These are phyloP conservation scores for Callimorpha dominula DNA, from an alignment of 2,888 invertebrate species.

Conservation along the genomic window DNA sequence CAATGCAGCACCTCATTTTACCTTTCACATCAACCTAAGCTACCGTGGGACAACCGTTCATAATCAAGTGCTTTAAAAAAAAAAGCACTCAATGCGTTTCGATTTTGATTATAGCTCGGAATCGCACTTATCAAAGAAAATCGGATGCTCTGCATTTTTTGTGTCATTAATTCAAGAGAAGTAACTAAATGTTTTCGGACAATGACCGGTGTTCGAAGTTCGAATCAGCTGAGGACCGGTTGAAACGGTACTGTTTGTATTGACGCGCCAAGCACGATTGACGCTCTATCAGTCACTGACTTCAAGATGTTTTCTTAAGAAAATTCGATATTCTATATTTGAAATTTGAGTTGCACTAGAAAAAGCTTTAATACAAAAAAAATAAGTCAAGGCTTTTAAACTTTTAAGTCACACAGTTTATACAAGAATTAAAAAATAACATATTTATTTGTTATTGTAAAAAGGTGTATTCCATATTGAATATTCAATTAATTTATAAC, in stretches of 20 bases:
- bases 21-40: constrained; percentile 1
- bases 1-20: constrained; percentile 3
- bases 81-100: constrained; percentile 10
- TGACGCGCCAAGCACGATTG: constrained; percentile 14
- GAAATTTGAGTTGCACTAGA: neutral
- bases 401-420: neutral
- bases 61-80: constrained; percentile 13
- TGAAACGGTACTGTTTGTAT: constrained; percentile 59
- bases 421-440: neutral
- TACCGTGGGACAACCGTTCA: constrained; percentile 19
- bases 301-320: neutral
- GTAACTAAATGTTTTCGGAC: constrained; percentile 43
- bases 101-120: constrained; percentile 20
- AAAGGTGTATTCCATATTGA: neutral
- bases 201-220: constrained; percentile 44
- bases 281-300: neutral
- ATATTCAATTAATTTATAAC: constrained; percentile 22
- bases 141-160: constrained; percentile 40
- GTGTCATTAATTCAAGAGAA: constrained; percentile 43
- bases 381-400: neutral
- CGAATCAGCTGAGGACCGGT: constrained; percentile 55
- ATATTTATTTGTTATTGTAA: neutral
- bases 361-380: neutral
- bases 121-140: constrained; percentile 16
- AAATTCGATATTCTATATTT: neutral